These are phyloP conservation scores for Lemur catta DNA, from an alignment of 2,797 vertebrate genomes.

Conservation along the genomic window DNA sequence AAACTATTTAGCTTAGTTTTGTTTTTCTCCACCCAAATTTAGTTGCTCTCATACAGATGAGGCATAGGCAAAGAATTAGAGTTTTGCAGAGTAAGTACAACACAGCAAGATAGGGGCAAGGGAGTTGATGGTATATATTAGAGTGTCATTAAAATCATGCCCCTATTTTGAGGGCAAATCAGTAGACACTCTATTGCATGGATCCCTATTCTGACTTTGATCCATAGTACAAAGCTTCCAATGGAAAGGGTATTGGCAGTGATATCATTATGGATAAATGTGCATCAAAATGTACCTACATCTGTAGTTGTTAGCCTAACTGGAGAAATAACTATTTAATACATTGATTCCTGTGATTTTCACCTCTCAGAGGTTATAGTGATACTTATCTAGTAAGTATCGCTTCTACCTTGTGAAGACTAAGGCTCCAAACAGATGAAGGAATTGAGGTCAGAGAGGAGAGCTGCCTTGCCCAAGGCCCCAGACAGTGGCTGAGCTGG, in stretches of 20 bases:
- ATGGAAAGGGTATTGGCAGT: background rate
- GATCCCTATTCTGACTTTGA: background rate
- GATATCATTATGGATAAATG: background rate
- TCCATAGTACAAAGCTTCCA: background rate
- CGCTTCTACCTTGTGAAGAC: background rate
- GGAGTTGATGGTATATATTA: background rate
- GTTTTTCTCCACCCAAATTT: background rate
- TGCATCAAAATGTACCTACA: background rate
- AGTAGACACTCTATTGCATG: background rate
- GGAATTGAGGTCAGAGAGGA: background rate
- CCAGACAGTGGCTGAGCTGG: background rate
- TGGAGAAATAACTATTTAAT: background rate
- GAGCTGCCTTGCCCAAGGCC: background rate
- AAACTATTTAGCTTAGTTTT: background rate
- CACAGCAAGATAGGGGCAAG: background rate
- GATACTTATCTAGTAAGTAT: background rate
- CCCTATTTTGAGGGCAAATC: background rate
- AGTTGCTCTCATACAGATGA: background rate
- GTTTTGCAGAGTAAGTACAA: background rate
- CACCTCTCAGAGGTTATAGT: background rate
- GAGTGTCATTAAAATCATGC: background rate
- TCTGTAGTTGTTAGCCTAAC: background rate
- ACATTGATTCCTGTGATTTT: background rate
- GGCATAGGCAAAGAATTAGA: background rate
- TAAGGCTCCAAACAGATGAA: background rate